A percentile compares a stretch with the other conserved stretches of the same genome.
phyloP scores from a whole-genome alignment of 2,888 invertebrate species.

The Drosophila niveifrons region DNA sequence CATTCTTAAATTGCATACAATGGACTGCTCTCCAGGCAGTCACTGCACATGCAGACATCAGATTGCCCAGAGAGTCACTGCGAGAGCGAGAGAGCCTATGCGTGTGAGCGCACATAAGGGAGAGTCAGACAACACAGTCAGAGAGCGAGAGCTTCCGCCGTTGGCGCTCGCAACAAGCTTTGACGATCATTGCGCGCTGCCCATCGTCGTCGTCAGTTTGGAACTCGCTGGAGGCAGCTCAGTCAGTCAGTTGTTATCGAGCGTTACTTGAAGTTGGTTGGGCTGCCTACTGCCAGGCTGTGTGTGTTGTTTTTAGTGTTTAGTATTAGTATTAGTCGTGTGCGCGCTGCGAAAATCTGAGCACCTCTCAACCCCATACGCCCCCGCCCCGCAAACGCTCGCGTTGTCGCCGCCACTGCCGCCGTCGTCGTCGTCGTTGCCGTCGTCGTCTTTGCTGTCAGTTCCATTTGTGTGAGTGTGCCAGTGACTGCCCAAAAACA shows the following conservation, averaged over 20 bases:
- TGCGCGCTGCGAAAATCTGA: slow-evolving; percentile 74
- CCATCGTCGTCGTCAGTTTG: slow-evolving; percentile 27
- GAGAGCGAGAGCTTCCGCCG: slow-evolving; percentile 29
- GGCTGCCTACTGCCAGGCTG: slow-evolving; percentile 36
- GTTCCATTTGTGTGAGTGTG: slow-evolving; percentile 36
- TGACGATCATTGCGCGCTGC: slow-evolving; percentile 30
- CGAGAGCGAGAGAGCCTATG: slow-evolving; percentile 19
- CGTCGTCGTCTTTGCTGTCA: slow-evolving; percentile 35
- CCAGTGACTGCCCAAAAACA: slow-evolving; percentile 54
- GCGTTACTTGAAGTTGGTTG: slow-evolving; percentile 73
- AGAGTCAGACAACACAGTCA: background rate
- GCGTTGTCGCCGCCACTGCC: slow-evolving; percentile 64
- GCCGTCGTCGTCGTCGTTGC: slow-evolving; percentile 18
- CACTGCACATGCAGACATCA: slow-evolving; percentile 5
- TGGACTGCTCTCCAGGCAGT: slow-evolving; percentile 17
- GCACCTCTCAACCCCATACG: slow-evolving; percentile 18
- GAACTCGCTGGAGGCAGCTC: slow-evolving; percentile 44
- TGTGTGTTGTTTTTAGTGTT: slow-evolving; percentile 48
- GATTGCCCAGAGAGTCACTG: slow-evolving; percentile 14
- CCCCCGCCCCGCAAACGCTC: slow-evolving; percentile 32
- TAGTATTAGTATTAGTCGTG: slow-evolving; percentile 48
- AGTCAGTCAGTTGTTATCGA: slow-evolving; percentile 71
- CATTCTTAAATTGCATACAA: slow-evolving; percentile 56
- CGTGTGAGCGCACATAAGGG: background rate
- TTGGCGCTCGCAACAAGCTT: slow-evolving; percentile 37